phyloP scores from a whole-genome alignment of 2,797 vertebrate genomes.

The Rachycentron canadum region DNA sequence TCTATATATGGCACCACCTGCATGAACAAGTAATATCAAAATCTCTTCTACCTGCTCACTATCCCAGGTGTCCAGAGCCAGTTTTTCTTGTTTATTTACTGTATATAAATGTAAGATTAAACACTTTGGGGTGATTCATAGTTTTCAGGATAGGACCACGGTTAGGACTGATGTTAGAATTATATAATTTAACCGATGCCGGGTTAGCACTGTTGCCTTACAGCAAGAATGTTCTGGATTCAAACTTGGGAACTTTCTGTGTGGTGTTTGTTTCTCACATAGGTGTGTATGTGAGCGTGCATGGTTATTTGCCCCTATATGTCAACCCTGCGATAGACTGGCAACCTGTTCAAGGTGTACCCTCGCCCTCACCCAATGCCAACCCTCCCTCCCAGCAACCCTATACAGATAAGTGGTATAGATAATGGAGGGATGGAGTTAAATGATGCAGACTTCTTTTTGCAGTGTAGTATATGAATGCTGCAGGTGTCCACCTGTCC shows the following conservation, averaged over 20 bases:
- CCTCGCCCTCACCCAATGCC: too few species aligned
- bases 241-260: too few species aligned
- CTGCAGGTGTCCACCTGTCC: background rate
- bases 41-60: background rate
- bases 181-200: background rate
- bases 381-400: too few species aligned
- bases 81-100: background rate
- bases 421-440: background rate
- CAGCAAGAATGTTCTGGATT: too few species aligned
- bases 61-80: background rate
- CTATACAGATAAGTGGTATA: too few species aligned
- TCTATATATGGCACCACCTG: background rate
- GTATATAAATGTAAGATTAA: background rate
- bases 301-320: too few species aligned
- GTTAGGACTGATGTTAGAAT: background rate
- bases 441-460: background rate
- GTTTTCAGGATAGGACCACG: background rate
- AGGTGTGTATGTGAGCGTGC: too few species aligned
- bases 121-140: background rate
- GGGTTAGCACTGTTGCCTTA: too few species aligned
- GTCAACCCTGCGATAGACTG: too few species aligned
- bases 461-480: background rate
- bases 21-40: background rate
- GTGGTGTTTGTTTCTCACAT: too few species aligned
- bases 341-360: too few species aligned